Evolutionary conservation across 2,888 invertebrate genomes (phyloP).

Genomic region (Vanessa cardui): DNA sequence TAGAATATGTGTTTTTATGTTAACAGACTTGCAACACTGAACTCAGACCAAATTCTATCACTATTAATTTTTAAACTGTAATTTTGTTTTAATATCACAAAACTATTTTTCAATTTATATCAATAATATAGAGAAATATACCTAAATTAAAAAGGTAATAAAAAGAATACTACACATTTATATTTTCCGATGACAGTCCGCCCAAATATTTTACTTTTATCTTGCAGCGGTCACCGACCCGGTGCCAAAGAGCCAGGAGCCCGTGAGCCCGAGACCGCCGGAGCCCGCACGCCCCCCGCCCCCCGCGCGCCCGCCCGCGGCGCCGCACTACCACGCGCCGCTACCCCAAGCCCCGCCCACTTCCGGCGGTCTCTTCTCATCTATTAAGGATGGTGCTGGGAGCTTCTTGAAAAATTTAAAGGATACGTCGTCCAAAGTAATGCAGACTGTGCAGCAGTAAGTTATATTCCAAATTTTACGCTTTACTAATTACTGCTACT

Average conservation of each 20-base stretch:
- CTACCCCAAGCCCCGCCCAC: slow-evolving; percentile 55
- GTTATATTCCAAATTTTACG: slow-evolving; percentile 50
- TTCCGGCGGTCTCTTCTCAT: slow-evolving; percentile 89
- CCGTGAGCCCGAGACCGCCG: slow-evolving; percentile 60
- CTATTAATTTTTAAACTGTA: not conserved
- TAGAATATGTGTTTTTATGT: slow-evolving; percentile 40
- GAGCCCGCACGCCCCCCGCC: slow-evolving; percentile 67
- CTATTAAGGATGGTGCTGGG: slow-evolving; percentile 95
- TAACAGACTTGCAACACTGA: slow-evolving; percentile 1
- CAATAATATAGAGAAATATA: not conserved
- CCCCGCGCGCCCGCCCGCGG: slow-evolving; percentile 58
- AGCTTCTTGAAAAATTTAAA: slow-evolving; percentile 96
- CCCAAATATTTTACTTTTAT: slow-evolving; percentile 14
- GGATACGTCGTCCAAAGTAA: slow-evolving; percentile 97
- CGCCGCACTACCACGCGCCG: slow-evolving; percentile 60
- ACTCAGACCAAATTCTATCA: not conserved
- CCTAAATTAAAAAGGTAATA: not conserved
- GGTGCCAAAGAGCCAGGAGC: slow-evolving; percentile 56
- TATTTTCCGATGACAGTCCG: slow-evolving; percentile 10
- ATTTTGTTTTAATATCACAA: not conserved
- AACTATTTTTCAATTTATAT: not conserved
- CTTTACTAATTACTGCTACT: too few species aligned
- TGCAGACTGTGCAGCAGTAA: slow-evolving; percentile 97
- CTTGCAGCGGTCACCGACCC: slow-evolving; percentile 64
- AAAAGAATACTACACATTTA: not conserved